These are phyloP conservation scores for Drosophila rubida DNA, from an alignment of 2,888 invertebrate genomes.

Conservation along the genomic window DNA sequence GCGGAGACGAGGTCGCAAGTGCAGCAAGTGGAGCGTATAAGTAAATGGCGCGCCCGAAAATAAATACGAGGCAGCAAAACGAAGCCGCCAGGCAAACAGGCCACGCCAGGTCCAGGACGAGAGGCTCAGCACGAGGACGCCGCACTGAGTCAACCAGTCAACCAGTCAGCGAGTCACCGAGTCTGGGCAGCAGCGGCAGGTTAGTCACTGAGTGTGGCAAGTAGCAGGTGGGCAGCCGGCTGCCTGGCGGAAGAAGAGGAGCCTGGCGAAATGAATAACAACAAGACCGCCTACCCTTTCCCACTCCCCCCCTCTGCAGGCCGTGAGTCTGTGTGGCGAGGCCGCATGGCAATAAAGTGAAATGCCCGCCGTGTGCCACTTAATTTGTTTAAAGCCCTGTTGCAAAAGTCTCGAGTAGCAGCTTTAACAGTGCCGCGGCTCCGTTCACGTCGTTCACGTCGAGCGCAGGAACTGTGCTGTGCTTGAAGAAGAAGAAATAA, in stretches of 20 bases:
- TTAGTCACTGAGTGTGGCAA: constrained; percentile 5
- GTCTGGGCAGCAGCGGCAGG: constrained; percentile 39
- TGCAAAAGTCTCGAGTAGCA: constrained; percentile 53
- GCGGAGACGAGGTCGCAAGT: constrained; percentile 45
- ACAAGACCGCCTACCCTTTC: too few species aligned
- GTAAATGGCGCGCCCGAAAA: constrained; percentile 69
- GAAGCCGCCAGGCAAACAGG: constrained; percentile 31
- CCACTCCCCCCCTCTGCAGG: too few species aligned
- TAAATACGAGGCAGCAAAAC: constrained; percentile 54
- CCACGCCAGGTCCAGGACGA: not conserved
- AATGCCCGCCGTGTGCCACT: constrained; percentile 72
- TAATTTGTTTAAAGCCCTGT: constrained; percentile 70
- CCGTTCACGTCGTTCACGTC: not conserved
- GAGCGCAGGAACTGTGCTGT: not conserved
- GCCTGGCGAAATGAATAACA: constrained; percentile 68
- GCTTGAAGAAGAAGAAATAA: constrained; percentile 22
- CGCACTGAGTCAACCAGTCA: constrained; percentile 32
- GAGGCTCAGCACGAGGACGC: not conserved
- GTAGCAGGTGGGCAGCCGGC: constrained; percentile 7
- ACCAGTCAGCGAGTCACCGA: constrained; percentile 40
- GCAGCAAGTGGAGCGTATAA: constrained; percentile 69
- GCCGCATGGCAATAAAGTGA: constrained; percentile 61
- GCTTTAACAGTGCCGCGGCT: constrained; percentile 45
- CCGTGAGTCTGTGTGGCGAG: constrained; percentile 30
- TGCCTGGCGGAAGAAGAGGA: too few species aligned